Conservation (phyloP, 30 jellyfish, hydroid and myxozoan genomes). For the Hydractinia echinata region DNA sequence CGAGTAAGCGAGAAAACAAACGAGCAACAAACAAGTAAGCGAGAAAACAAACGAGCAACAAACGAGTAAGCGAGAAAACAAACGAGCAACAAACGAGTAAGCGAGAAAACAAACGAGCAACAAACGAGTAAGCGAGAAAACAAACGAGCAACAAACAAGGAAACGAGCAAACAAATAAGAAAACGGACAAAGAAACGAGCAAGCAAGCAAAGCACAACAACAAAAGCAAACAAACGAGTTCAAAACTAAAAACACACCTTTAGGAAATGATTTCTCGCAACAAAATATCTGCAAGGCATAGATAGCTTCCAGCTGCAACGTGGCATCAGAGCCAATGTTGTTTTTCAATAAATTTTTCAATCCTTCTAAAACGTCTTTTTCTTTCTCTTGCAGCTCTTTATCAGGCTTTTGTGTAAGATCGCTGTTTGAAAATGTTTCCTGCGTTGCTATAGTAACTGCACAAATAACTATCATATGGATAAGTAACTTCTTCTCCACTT, state of each 20-base stretch:
- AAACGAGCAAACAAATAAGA: too few species aligned
- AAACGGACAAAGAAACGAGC: too few species aligned
- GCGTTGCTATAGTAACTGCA: constrained; percentile 23
- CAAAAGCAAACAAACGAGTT: neutral
- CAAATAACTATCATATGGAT: constrained; percentile 19
- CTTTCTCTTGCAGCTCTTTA: constrained; percentile 73
- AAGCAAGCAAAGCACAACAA: neutral
- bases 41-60: too few species aligned
- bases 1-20: too few species aligned
- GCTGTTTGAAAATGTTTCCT: constrained; percentile 45
- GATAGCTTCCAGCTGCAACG: constrained; percentile 61
- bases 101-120: too few species aligned
- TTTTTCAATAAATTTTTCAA: constrained; percentile 46
- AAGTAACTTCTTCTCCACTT: neutral
- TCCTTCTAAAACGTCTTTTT: constrained; percentile 48
- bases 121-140: too few species aligned
- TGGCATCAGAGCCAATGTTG: constrained; percentile 38
- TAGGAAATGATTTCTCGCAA: constrained; percentile 61
- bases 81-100: too few species aligned
- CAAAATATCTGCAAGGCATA: constrained; percentile 80
- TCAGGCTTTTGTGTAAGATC: constrained; percentile 67
- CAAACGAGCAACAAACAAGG: too few species aligned
- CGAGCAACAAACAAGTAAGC: too few species aligned
- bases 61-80: too few species aligned
- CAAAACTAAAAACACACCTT: constrained; percentile 43